Conservation (phyloP, 2,797 vertebrate species). For the Discoglossus pictus region DNA sequence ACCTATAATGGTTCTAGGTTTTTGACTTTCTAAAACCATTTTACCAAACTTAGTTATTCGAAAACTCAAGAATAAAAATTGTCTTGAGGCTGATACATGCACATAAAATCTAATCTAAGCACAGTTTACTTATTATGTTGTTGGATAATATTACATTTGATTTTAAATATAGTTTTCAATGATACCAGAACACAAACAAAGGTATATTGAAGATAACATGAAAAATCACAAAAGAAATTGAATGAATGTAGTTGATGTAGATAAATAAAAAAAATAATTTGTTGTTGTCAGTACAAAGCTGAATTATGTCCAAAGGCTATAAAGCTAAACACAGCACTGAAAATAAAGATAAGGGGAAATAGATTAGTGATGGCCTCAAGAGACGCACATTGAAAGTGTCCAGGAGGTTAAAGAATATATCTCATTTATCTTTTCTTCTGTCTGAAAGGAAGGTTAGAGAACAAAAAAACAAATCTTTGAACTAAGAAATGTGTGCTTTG, state of each 20-base stretch:
- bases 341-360: neutral
- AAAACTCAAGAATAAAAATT: too few relatives aligned
- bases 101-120: too few relatives aligned
- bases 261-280: neutral
- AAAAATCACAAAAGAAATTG: too few relatives aligned
- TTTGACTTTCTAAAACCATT: too few relatives aligned
- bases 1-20: too few relatives aligned
- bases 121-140: too few relatives aligned
- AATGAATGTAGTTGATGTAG: neutral
- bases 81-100: too few relatives aligned
- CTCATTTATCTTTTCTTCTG: neutral
- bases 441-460: neutral
- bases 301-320: neutral
- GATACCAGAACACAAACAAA: too few relatives aligned
- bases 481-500: neutral
- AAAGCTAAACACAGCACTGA: neutral
- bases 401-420: neutral
- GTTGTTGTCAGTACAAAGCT: neutral
- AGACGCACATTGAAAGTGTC: neutral
- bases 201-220: too few relatives aligned
- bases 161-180: too few relatives aligned
- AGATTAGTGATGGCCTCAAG: neutral
- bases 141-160: too few relatives aligned
- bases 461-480: neutral
- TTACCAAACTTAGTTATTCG: too few relatives aligned